Conservation (phyloP, 2,797 vertebrate genomes). For the Potorous gilbertii region DNA sequence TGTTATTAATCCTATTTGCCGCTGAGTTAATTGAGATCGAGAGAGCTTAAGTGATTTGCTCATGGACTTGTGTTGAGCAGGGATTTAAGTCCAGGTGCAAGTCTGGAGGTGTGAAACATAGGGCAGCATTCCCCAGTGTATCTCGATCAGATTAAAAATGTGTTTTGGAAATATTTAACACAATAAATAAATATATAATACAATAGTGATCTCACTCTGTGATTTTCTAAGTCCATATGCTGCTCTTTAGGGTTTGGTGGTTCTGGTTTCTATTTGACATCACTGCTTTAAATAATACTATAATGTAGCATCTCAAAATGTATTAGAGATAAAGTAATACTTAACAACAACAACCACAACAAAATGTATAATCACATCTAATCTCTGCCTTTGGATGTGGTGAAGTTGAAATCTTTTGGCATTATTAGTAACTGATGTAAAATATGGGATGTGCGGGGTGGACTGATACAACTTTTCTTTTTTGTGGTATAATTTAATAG, state of each 20-base stretch:
- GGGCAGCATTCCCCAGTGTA: background rate
- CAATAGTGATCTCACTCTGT: background rate
- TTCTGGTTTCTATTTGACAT: background rate
- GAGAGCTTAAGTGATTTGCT: background rate
- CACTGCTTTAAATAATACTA: background rate
- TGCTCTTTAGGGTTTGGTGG: background rate
- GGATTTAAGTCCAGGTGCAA: background rate
- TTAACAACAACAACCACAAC: background rate
- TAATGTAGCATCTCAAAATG: background rate
- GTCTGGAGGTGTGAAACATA: background rate
- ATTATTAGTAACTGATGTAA: background rate
- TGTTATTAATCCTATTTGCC: background rate
- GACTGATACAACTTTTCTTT: background rate
- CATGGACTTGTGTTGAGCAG: background rate
- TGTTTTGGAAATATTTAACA: background rate
- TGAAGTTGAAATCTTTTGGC: background rate
- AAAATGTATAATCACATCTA: background rate
- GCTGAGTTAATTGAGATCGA: background rate
- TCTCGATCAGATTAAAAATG: background rate
- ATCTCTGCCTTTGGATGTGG: background rate
- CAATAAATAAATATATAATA: background rate
- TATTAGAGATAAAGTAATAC: background rate
- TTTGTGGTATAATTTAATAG: background rate
- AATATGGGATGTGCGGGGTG: background rate
- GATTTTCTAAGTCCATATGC: background rate